Base-by-base conservation (phyloP, 2,888 invertebrate genomes). In the Clostera curtula region DNA sequence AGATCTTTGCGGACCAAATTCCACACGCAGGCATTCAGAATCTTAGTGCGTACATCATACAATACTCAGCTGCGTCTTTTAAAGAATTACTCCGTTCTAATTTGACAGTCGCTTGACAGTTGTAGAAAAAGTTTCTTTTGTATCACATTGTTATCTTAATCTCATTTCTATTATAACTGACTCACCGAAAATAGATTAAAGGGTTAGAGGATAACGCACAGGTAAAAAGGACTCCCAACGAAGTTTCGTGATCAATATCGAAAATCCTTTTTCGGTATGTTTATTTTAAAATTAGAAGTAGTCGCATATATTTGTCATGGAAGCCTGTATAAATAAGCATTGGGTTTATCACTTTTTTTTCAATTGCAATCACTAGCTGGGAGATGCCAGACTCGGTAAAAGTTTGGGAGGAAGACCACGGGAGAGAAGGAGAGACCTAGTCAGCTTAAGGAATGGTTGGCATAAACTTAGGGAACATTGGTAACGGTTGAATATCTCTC, bases 71-170 rank as follows among this genome's bases (percentile, higher is more conserved):
- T 69, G 69, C 55, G 43, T 37, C 58, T 62, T 66, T 60, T 47
- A 46, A 42, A 51, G 54, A 68, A 68, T 62, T 56, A 52, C 66
- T 68, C 73, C 72, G 65, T 67, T 43, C 58, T 73, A 75, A 77
- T 71, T 59, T 79, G 82, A 80, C 80, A 66, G 60, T 57, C 65
- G 43, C 69, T 57, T 77, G 73, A 75, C 73, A 73, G 63, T 40
- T 52, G 36, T 36, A 63, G 48, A 67, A 60, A 63, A 58, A 56
- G 44, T 31, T 38, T 35, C 28, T 38, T n/a, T 34, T 48, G 28
- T 35, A 39, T 44, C 42, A 44, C 44, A 55, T 65, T 73, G 68
- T 75, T 68, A 63, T 51, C 56, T 57, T 62, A 60, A 67, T 63
- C 55, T 51, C 25, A 30, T 42, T 42, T 49, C 45, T 50, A 34